Evolutionary conservation across 2,113 vertebrate genomes (phyloP).

Genomic region (Machaerirhynchus nigripectus): DNA sequence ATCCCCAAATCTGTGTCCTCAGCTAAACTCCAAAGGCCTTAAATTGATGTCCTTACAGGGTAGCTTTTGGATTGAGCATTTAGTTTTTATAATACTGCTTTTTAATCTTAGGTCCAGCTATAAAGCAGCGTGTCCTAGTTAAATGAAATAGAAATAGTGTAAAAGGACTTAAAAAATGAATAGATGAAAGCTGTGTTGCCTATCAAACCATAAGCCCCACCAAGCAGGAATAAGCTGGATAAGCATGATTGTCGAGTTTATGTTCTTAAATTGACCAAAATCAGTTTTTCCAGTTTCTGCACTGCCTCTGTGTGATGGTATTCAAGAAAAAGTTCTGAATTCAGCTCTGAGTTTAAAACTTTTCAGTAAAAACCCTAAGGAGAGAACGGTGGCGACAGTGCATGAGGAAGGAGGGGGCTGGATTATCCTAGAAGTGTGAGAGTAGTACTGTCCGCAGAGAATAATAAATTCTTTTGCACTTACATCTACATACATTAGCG

Average conservation of each 20-base stretch:
- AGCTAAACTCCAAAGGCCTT: neutral
- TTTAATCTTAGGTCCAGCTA: neutral
- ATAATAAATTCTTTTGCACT: conserved; percentile 23
- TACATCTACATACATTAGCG: neutral
- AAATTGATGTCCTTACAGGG: neutral
- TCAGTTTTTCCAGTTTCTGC: neutral
- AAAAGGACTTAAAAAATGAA: neutral
- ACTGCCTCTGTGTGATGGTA: neutral
- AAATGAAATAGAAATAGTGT: neutral
- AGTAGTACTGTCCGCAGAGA: neutral
- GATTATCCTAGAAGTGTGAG: neutral
- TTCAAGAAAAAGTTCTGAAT: neutral
- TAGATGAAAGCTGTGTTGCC: neutral
- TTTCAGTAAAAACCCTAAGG: neutral
- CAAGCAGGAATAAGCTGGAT: neutral
- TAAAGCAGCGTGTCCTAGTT: neutral
- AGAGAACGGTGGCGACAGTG: neutral
- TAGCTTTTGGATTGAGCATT: neutral
- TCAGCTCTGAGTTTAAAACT: neutral
- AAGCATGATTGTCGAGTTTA: neutral
- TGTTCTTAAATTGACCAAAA: neutral
- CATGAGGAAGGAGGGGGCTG: neutral
- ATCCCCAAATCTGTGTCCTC: neutral
- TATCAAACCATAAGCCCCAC: neutral
- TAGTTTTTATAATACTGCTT: neutral